Conservation (phyloP, 2,888 invertebrate species). For the Cylindroiulus punctatus region DNA sequence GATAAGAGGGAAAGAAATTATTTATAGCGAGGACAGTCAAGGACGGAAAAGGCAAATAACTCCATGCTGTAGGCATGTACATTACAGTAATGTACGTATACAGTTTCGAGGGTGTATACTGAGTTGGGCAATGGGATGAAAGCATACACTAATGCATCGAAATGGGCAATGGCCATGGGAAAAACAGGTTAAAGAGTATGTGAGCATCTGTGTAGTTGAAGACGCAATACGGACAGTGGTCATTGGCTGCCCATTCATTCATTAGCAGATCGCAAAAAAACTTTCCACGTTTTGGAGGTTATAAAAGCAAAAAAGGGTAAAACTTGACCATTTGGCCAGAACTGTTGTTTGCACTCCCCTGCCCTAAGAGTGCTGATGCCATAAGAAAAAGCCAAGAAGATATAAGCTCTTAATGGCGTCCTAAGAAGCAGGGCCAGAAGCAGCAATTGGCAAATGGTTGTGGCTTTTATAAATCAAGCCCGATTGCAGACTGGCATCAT, state of each 20-base stretch:
- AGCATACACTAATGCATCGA: background rate
- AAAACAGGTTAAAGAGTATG: background rate
- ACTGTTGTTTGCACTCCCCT: background rate
- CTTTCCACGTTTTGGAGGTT: background rate
- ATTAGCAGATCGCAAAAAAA: background rate
- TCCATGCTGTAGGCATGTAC: no score
- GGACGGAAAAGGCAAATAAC: background rate
- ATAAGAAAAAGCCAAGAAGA: conserved; percentile 5
- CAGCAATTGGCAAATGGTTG: background rate
- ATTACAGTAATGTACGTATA: no score
- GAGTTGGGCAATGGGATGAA: background rate
- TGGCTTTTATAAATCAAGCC: conserved; percentile 21
- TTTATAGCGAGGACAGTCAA: background rate
- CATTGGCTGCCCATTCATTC: background rate
- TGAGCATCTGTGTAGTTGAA: background rate
- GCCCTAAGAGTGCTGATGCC: background rate
- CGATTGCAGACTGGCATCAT: background rate
- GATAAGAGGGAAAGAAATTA: background rate
- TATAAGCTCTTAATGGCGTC: background rate
- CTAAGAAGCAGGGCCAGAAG: background rate
- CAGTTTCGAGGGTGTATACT: no score
- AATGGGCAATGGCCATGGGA: conserved; percentile 18
- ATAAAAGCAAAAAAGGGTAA: background rate
- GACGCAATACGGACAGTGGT: background rate
- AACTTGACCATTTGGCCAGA: conserved; percentile 16